Conservation (phyloP, 2,888 invertebrate species). For the Diplazon laetatorius region DNA sequence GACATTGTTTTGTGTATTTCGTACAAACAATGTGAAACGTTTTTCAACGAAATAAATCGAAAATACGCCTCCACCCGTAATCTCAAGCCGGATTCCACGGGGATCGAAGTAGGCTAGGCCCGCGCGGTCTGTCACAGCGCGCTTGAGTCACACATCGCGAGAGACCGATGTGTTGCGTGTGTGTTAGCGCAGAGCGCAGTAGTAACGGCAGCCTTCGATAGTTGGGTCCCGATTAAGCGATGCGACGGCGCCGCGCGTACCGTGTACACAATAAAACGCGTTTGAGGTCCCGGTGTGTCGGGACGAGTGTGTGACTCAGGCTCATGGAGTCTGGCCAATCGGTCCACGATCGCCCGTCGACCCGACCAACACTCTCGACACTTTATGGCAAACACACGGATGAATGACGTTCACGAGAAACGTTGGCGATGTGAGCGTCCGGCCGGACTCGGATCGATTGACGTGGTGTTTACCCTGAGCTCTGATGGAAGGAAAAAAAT, state of each 20-base stretch:
- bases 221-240: conserved; percentile 59
- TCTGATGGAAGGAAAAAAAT: neutral
- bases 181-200: conserved; percentile 1
- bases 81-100: conserved; percentile 51
- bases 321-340: conserved; percentile 52
- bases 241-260: conserved; percentile 58
- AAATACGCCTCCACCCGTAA: conserved; percentile 44
- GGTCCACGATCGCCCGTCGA: conserved; percentile 43
- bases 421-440: conserved; percentile 32
- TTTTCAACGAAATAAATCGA: neutral
- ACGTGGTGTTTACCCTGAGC: conserved; percentile 17
- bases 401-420: conserved; percentile 40
- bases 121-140: conserved; percentile 25
- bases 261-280: conserved; percentile 45
- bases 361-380: conserved; percentile 33
- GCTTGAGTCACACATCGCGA: conserved; percentile 49
- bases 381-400: conserved; percentile 47
- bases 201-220: conserved; percentile 41
- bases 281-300: conserved; percentile 50
- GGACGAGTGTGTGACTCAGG: conserved; percentile 44
- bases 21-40: no score
- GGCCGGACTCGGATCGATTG: conserved; percentile 23
- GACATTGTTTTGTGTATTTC: no score
- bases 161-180: conserved; percentile 41
- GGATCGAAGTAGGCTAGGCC: conserved; percentile 53